These are phyloP conservation scores for Trialeurodes vaporariorum DNA, from an alignment of 1,140 invertebrate species.

Conservation along the genomic window DNA sequence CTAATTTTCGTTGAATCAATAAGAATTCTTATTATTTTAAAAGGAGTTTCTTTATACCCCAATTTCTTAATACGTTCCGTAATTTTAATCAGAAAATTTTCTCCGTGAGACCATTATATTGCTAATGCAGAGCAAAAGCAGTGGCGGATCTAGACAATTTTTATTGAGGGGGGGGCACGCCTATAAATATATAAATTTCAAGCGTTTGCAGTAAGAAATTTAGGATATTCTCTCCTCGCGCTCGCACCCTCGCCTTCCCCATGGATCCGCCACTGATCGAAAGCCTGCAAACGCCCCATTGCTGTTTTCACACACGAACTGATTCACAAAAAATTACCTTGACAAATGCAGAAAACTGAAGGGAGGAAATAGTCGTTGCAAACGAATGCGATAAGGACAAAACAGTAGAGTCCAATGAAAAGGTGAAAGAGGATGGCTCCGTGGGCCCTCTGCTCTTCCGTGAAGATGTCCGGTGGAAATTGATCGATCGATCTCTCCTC, in stretches of 20 bases:
- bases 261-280: background rate
- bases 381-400: conserved; percentile 61
- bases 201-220: too few species aligned
- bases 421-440: conserved; percentile 63
- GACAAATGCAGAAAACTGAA: conserved; percentile 66
- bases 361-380: conserved; percentile 81
- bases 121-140: too few species aligned
- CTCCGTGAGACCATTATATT: too few species aligned
- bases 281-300: background rate
- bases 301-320: conserved; percentile 14
- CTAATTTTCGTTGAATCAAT: too few species aligned
- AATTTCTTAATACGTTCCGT: too few species aligned
- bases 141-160: too few species aligned
- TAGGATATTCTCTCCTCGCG: background rate
- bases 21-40: too few species aligned
- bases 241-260: background rate
- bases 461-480: conserved; percentile 45
- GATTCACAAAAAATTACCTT: too few species aligned
- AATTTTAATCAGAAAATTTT: too few species aligned
- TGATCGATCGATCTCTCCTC: conserved; percentile 28
- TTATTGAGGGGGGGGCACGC: too few species aligned
- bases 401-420: conserved; percentile 64
- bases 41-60: too few species aligned
- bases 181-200: too few species aligned
- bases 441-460: conserved; percentile 43